Base-by-base conservation (phyloP, 2,113 vertebrate species). In the Indicator indicator region DNA sequence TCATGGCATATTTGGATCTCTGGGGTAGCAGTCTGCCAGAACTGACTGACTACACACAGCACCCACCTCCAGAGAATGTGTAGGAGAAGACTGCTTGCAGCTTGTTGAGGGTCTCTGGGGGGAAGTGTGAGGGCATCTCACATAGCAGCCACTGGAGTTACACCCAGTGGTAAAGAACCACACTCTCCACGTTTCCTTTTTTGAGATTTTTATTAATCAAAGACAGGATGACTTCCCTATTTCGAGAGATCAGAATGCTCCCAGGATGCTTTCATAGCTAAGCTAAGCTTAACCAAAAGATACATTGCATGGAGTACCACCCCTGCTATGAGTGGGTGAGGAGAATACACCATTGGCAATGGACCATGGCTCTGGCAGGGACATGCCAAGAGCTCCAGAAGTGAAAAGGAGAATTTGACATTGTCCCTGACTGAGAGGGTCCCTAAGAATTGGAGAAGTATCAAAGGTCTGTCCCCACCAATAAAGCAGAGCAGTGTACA, bases 151-250 rank as follows among this genome's bases (percentile, higher is more conserved):
- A 10, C 11, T 4, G 23, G 27, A 46, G 20, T n/a, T n/a, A 14
- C 2, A 27, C 5, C 23, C 38, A 88, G 52, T 40, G 0, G 24
- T n/a, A 65, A 94, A 88, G 78, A 92, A 95, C 62, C 75, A 89
- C 76, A n/a, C 56, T 6, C 17, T 4, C 42, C 75, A 12, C 4
- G 0, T 32, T 52, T 69, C 58, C n/a, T 44, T 79, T 96, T 94
- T 30, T 23, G n/a, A 65, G 26, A 16, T 65, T 97, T 97, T 97
- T 97, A 97, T 95, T 97, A 86, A 91, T 58, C 87, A 95, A 97
- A 96, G 87, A 60, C 60, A 87, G 72, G 33, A 83, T 0, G 0
- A 80, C 56, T 83, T 80, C 73, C 1, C 0, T 48, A 76, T n/a
- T 90, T 64, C 0, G 1, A 89, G 69, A 26, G 54, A 82, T 13